Evolutionary conservation across 2,888 invertebrate species (phyloP).

Genomic region (Oscheius sp.): DNA sequence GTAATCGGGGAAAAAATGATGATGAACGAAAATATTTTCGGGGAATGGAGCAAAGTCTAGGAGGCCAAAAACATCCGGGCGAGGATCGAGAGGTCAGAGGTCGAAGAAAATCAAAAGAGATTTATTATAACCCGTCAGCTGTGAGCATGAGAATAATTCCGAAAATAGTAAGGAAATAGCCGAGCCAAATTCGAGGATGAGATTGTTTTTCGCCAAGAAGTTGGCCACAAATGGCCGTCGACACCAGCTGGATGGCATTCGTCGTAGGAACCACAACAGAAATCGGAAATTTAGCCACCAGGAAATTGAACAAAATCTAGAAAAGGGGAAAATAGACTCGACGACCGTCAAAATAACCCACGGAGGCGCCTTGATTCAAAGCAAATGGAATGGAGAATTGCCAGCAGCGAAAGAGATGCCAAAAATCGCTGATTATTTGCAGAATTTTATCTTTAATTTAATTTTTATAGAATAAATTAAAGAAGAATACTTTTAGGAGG

Average conservation of each 20-base stretch:
- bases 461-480: not conserved
- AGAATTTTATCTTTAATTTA: constrained; percentile 11
- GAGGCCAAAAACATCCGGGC: not conserved
- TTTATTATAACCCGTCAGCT: constrained; percentile 26
- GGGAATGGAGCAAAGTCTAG: not conserved
- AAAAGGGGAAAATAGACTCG: not conserved
- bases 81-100: not conserved
- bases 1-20: too few species aligned
- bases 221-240: constrained; percentile 41
- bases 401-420: constrained; percentile 42
- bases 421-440: constrained; percentile 31
- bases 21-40: not conserved
- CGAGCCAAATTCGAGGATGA: constrained; percentile 36
- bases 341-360: constrained; percentile 11
- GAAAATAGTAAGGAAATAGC: constrained; percentile 34
- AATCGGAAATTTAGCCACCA: constrained; percentile 48
- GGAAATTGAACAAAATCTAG: constrained; percentile 50
- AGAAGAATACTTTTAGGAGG: constrained; percentile 3
- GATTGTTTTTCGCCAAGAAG: constrained; percentile 42
- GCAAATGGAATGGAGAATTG: constrained; percentile 48
- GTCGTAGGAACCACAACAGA: constrained; percentile 53
- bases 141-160: constrained; percentile 45
- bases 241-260: constrained; percentile 50
- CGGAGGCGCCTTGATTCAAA: constrained; percentile 49
- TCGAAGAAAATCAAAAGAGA: not conserved